Evolutionary conservation across 2,113 vertebrate genomes (phyloP).

Genomic region (Chlorodrepanis virens): DNA sequence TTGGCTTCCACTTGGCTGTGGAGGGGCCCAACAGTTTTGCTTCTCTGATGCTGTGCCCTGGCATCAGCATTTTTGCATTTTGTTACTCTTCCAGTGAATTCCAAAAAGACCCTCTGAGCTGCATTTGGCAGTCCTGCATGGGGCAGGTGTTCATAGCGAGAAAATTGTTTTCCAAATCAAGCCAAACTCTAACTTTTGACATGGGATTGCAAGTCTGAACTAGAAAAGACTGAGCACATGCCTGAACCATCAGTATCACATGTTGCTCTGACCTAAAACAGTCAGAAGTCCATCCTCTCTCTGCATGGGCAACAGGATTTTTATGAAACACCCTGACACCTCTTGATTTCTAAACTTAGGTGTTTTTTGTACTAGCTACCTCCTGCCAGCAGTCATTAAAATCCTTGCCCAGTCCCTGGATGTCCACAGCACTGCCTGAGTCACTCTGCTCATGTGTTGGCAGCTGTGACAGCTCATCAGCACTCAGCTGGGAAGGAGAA

Average conservation of each 20-base stretch:
- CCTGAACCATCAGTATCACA: not conserved
- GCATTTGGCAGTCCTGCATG: not conserved
- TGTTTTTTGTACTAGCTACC: not conserved
- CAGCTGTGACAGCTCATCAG: not conserved
- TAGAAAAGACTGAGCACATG: not conserved
- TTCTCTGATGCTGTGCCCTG: not conserved
- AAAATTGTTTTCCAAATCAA: not conserved
- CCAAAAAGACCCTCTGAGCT: not conserved
- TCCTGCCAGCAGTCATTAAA: not conserved
- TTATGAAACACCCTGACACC: constrained; percentile 49
- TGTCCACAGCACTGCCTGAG: not conserved
- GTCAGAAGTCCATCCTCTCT: not conserved
- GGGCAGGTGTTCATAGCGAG: not conserved
- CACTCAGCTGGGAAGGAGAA: not conserved
- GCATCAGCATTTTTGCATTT: not conserved
- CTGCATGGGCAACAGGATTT: not conserved
- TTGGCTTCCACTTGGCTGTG: not conserved
- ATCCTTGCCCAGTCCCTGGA: not conserved
- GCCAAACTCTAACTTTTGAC: not conserved
- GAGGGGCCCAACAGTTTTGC: not conserved
- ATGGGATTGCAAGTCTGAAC: not conserved
- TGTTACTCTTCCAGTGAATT: not conserved
- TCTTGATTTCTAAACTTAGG: not conserved
- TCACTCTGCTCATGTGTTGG: not conserved
- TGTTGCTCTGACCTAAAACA: not conserved